Conservation (phyloP, 64 coral and sea anemone species). For the Porites lutea region DNA sequence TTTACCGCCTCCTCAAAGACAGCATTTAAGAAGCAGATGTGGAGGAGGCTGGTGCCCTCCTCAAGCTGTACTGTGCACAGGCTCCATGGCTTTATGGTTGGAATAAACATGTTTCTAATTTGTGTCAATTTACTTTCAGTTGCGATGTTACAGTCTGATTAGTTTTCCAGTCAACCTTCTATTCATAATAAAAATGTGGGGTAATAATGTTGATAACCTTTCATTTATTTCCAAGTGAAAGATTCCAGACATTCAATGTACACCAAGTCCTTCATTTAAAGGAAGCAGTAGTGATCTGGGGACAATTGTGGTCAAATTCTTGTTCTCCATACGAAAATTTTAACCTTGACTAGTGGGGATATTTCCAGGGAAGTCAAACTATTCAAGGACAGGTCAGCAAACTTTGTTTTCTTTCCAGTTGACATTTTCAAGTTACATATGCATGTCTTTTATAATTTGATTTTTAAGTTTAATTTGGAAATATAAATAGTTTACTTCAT, state of each 20-base stretch:
- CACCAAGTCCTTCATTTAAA: constrained; percentile 7
- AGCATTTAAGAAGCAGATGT: too few relatives aligned
- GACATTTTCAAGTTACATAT: neutral
- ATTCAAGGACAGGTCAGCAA: constrained; percentile 27
- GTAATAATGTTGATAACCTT: neutral
- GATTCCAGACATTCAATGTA: neutral
- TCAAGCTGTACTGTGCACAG: too few relatives aligned
- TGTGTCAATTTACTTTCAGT: too few relatives aligned
- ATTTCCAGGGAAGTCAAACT: constrained; percentile 57
- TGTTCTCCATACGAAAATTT: constrained; percentile 48
- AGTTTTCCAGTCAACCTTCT: too few relatives aligned
- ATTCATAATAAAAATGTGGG: too few relatives aligned
- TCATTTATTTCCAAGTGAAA: neutral
- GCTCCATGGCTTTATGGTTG: too few relatives aligned
- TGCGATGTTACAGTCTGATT: too few relatives aligned
- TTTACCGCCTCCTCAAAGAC: neutral
- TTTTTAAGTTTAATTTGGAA: neutral
- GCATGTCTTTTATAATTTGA: too few relatives aligned
- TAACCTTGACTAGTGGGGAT: constrained; percentile 24
- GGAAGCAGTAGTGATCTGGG: constrained; percentile 1
- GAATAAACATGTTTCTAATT: too few relatives aligned
- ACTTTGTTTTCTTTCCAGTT: neutral
- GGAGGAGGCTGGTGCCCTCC: too few relatives aligned
- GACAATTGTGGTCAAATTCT: constrained; percentile 50
- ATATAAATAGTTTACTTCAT: neutral